These are phyloP conservation scores for Drosophila incognita DNA, from an alignment of 2,888 invertebrate genomes.

Conservation along the genomic window DNA sequence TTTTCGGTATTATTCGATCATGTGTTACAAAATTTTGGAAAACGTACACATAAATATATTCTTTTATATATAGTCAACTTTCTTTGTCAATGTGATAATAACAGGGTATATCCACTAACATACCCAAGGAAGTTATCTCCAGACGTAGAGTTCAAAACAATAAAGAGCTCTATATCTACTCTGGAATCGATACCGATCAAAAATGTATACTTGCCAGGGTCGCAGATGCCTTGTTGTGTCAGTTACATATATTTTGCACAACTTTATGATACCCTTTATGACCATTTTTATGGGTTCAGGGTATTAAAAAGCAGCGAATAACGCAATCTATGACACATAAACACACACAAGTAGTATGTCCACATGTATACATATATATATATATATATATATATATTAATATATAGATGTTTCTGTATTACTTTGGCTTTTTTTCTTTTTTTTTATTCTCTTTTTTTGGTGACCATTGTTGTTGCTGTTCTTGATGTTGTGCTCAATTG, in stretches of 20 bases:
- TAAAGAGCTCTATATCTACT: not conserved
- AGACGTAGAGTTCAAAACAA: not conserved
- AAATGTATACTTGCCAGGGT: not conserved
- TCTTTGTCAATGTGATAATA: too few species aligned
- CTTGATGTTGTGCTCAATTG: conserved; percentile 70
- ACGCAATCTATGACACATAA: conserved; percentile 21
- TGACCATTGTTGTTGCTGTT: conserved; percentile 52
- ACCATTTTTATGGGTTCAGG: conserved; percentile 8
- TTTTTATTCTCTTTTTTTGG: conserved; percentile 55
- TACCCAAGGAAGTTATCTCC: not conserved
- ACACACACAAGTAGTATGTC: conserved; percentile 24
- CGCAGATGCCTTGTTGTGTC: conserved; percentile 3
- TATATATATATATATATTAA: conserved; percentile 2
- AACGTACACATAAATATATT: too few species aligned
- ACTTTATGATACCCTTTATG: conserved; percentile 35
- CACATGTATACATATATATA: conserved; percentile 6
- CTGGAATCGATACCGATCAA: conserved; percentile 17
- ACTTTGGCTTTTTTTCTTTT: conserved; percentile 49
- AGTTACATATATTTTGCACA: conserved; percentile 14
- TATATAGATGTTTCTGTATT: conserved; percentile 37
- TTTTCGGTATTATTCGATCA: too few species aligned
- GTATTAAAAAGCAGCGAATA: conserved; percentile 22
- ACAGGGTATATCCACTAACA: not conserved
- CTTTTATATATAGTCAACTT: too few species aligned
- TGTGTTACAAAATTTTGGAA: too few species aligned